Evolutionary conservation across 2,797 vertebrate species (phyloP).

Genomic region (Acanthis flammea): DNA sequence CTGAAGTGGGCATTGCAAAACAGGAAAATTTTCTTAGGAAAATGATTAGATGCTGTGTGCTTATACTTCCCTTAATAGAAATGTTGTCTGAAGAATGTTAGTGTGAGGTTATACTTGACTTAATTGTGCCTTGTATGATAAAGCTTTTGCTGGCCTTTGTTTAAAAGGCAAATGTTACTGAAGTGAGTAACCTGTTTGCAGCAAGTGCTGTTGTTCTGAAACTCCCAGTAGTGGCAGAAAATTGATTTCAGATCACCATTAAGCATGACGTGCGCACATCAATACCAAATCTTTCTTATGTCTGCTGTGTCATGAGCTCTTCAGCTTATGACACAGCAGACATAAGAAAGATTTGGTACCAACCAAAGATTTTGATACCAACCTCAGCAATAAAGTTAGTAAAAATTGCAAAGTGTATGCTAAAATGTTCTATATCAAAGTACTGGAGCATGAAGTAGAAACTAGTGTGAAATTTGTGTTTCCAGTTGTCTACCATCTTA

Average conservation of each 20-base stretch:
- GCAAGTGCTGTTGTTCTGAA: background rate
- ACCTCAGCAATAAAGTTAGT: background rate
- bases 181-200: background rate
- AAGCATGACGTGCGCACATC: background rate
- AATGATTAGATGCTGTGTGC: background rate
- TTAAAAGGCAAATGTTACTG: background rate
- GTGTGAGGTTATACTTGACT: background rate
- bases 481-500: background rate
- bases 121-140: background rate
- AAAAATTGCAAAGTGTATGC: background rate
- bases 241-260: background rate
- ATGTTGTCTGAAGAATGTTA: background rate
- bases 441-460: background rate
- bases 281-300: background rate
- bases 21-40: background rate
- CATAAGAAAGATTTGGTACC: no score
- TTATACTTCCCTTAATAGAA: background rate
- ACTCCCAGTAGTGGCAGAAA: background rate
- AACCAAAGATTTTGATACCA: no score
- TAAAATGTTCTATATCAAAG: background rate
- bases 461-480: background rate
- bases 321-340: no score
- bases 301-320: background rate
- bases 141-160: background rate
- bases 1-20: background rate